Evolutionary conservation across 2,113 vertebrate genomes (phyloP), one percentile per base, ranked within the genome.

Genomic region (Cyanocitta stelleri): DNA sequence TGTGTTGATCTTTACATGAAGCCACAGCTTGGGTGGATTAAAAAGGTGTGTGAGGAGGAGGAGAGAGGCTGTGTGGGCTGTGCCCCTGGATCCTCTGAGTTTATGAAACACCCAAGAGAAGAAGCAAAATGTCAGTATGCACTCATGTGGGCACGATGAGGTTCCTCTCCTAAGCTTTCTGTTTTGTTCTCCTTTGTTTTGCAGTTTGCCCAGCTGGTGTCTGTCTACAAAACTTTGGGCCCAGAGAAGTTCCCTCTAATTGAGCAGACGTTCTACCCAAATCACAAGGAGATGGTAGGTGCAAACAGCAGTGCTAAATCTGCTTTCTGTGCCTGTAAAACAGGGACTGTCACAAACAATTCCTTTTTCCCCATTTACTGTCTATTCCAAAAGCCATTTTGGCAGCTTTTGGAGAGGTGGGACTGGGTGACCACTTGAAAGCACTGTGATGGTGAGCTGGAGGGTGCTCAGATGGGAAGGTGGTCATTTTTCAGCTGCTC

Each of bases 201-300:
- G 56, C 97, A 99, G 99, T 99, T 99, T 98, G 98, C 99, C 89
- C 99, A 99, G 97, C 97, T 99, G 97, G 98, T 99, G 89, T 98
- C 97, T 94, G 98, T 98, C 96, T 99, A 98, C 97, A 99, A 98
- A 98, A 97, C 93, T 41, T 49, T 99, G 96, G 99, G 99, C 93
- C 97, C 98, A 12, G 99, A 99, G 66, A 99, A 99, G 95, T 99
- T 99, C 75, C 99, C 99, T 48, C 98, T 99, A 26, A 99, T 99
- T 73, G 99, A 99, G 87, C 99, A 99, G 94, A 99, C 99, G 0
- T 99, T 99, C 98, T 99, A 99, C 94, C 99, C 99, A 30, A 99
- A 99, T 97, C 99, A 99, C 97, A 99, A 98, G 98, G 99, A 99
- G 98, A 99, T 99, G 99, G 99, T 99, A 98, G 61, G 99, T 97